These are phyloP conservation scores for Elysia chlorotica DNA, from an alignment of 1,140 invertebrate species.

Conservation along the genomic window DNA sequence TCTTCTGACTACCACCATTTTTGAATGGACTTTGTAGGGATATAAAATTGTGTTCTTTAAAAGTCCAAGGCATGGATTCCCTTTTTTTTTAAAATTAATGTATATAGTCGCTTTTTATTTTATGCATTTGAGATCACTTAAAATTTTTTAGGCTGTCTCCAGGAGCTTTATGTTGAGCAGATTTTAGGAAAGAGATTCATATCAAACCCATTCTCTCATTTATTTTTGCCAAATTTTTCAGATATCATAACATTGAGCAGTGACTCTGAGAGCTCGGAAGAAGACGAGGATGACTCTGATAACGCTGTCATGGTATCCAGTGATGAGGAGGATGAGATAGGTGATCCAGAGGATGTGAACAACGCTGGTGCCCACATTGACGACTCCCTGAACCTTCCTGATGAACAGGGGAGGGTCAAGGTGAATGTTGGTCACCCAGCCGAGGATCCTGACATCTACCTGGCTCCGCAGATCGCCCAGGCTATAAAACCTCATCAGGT, in stretches of 20 bases:
- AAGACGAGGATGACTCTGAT: slow-evolving; percentile 54
- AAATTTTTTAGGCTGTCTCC: too few species aligned
- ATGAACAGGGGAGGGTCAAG: slow-evolving; percentile 88
- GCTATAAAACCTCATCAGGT: slow-evolving; percentile 95
- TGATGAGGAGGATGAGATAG: slow-evolving; percentile 52
- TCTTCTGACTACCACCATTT: too few species aligned
- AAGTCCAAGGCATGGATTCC: too few species aligned
- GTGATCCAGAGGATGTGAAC: slow-evolving; percentile 71
- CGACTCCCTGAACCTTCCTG: slow-evolving; percentile 84
- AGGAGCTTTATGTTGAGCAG: too few species aligned
- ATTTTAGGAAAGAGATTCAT: too few species aligned
- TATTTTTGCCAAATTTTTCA: background rate
- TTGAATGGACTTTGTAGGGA: too few species aligned
- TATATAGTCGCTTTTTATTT: too few species aligned
- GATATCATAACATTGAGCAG: slow-evolving; percentile 57
- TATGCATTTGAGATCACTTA: too few species aligned
- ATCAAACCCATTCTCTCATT: too few species aligned
- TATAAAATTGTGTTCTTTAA: background rate
- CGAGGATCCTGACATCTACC: slow-evolving; percentile 89
- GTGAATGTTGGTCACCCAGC: slow-evolving; percentile 96
- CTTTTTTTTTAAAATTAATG: too few species aligned
- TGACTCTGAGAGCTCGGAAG: slow-evolving; percentile 44
- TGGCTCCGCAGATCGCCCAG: slow-evolving; percentile 89
- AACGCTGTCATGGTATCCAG: slow-evolving; percentile 43
- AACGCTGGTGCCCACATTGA: slow-evolving; percentile 63